phyloP scores from a whole-genome alignment of 2,888 invertebrate species.

The Neria commutata region DNA sequence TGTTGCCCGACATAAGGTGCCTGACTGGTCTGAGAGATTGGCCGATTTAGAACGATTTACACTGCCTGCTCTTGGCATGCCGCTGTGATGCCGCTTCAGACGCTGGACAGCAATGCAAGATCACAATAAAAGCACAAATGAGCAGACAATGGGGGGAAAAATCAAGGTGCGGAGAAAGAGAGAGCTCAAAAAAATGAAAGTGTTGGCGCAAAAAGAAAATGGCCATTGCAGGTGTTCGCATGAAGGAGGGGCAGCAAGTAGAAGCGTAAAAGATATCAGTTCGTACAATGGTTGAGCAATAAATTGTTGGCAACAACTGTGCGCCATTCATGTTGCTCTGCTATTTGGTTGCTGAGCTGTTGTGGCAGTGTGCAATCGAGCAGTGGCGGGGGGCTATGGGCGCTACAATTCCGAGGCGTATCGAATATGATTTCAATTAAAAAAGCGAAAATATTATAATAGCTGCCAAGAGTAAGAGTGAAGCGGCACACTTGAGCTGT shows the following conservation, averaged over 20 bases:
- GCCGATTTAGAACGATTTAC: no score
- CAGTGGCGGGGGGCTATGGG: slow-evolving; percentile 32
- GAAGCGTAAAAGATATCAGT: background rate
- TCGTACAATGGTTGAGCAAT: no score
- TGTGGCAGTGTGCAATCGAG: background rate
- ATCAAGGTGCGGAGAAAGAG: background rate
- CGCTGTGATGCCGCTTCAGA: background rate
- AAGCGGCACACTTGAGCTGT: background rate
- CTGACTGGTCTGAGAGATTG: no score
- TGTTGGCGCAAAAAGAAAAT: background rate
- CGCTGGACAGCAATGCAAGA: background rate
- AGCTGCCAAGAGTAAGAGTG: background rate
- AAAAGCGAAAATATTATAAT: background rate
- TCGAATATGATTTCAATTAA: slow-evolving; percentile 1
- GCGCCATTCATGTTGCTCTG: background rate
- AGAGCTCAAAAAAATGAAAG: slow-evolving; percentile 3
- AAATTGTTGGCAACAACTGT: background rate
- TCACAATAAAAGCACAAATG: background rate
- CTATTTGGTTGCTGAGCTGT: background rate
- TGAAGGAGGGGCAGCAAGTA: no score
- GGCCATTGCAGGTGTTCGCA: no score
- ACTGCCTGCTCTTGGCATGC: no score
- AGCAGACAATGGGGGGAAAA: background rate
- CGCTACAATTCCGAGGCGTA: slow-evolving; percentile 36
- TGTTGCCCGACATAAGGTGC: background rate